phyloP scores from a whole-genome alignment of 2,888 invertebrate species.

The Cheilosia scutellata region DNA sequence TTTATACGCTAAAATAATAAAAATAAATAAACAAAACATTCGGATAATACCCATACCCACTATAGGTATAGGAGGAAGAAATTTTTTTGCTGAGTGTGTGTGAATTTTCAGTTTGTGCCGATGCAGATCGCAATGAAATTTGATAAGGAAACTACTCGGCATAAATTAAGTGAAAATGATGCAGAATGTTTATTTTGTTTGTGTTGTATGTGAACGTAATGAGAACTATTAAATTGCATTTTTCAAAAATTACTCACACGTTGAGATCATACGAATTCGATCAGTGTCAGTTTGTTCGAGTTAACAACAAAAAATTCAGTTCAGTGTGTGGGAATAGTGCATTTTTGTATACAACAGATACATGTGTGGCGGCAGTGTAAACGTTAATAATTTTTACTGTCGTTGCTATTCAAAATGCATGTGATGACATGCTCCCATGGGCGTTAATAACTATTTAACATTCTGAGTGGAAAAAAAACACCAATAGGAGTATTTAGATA shows the following conservation, averaged over 20 bases:
- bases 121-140: slow-evolving; percentile 39
- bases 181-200: slow-evolving; percentile 4
- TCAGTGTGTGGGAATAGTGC: slow-evolving; percentile 54
- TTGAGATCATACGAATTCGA: slow-evolving; percentile 62
- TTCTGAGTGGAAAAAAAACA: slow-evolving; percentile 8
- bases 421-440: slow-evolving; percentile 15
- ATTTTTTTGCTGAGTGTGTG: slow-evolving; percentile 47
- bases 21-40: slow-evolving; percentile 1
- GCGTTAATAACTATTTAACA: slow-evolving; percentile 11
- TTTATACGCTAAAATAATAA: slow-evolving; percentile 22
- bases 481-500: background rate
- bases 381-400: background rate
- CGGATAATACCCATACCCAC: background rate
- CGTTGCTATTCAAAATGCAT: slow-evolving; percentile 21
- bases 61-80: background rate
- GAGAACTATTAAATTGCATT: slow-evolving; percentile 64
- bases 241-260: slow-evolving; percentile 58
- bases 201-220: slow-evolving; percentile 11
- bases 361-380: background rate
- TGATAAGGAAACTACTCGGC: slow-evolving; percentile 43
- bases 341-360: background rate
- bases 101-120: slow-evolving; percentile 22
- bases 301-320: slow-evolving; percentile 17
- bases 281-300: slow-evolving; percentile 29
- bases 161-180: slow-evolving; percentile 39